Conservation (phyloP, 1,140 invertebrate genomes). For the Schlechtendalia chinensis region DNA sequence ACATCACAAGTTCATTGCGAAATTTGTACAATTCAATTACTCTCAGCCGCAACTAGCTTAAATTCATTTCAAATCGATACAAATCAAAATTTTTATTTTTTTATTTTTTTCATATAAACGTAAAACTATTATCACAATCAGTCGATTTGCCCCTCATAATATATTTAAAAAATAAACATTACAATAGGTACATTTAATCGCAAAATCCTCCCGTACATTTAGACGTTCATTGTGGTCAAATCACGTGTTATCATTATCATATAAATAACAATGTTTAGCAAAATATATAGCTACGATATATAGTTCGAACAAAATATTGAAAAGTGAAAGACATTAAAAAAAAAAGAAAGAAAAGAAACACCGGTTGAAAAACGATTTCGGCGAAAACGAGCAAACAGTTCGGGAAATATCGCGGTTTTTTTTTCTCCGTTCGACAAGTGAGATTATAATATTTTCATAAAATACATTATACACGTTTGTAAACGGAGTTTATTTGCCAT, state of each 20-base stretch:
- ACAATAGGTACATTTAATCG: neutral
- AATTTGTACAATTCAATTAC: slow-evolving; percentile 48
- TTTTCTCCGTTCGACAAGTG: neutral
- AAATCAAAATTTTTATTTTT: slow-evolving; percentile 14
- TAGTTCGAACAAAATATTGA: neutral
- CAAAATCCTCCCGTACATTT: neutral
- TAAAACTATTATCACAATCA: slow-evolving; percentile 50
- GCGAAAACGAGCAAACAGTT: neutral
- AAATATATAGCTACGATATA: too few relatives aligned
- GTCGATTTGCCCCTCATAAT: slow-evolving; percentile 42
- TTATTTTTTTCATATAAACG: slow-evolving; percentile 11
- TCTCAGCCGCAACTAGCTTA: slow-evolving; percentile 46
- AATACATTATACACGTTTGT: neutral
- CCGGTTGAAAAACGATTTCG: neutral
- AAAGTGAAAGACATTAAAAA: neutral
- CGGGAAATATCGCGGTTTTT: neutral
- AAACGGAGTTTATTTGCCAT: neutral
- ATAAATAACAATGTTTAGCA: neutral
- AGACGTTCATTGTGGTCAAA: neutral
- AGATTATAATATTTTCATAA: too few relatives aligned
- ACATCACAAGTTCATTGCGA: slow-evolving; percentile 49
- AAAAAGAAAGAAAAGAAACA: neutral
- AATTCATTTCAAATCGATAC: slow-evolving; percentile 39
- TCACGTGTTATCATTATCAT: neutral
- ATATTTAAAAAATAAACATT: slow-evolving; percentile 22